A percentile compares a stretch with the other conserved stretches of the same genome.
phyloP scores from a whole-genome alignment of 2,797 vertebrate genomes.

The Gallinago solitaria region DNA sequence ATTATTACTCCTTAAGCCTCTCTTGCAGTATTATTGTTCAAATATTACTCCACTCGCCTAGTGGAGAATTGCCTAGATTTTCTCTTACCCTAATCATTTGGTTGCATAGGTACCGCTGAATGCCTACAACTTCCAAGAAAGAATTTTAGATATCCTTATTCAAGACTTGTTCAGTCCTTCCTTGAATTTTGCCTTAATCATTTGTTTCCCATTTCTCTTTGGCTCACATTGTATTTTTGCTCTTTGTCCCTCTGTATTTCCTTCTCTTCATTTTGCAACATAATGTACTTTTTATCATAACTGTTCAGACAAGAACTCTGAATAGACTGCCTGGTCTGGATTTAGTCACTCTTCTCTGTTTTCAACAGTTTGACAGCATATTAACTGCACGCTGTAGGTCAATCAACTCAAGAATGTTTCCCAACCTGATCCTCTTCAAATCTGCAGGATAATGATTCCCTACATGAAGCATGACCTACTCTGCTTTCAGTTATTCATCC shows the following conservation, averaged over 20 bases:
- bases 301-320: neutral
- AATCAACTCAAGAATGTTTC: neutral
- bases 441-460: neutral
- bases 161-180: neutral
- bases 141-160: neutral
- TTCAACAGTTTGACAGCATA: neutral
- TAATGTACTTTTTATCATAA: neutral
- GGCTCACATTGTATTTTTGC: neutral
- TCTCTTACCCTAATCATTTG: neutral
- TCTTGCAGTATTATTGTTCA: neutral
- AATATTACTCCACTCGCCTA: neutral
- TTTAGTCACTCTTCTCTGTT: neutral
- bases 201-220: neutral
- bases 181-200: neutral
- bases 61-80: neutral
- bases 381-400: neutral
- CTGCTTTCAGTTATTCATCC: neutral
- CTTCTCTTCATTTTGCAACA: neutral
- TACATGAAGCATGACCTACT: neutral
- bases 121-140: neutral
- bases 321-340: neutral
- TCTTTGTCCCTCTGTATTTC: neutral
- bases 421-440: neutral
- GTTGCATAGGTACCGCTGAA: neutral
- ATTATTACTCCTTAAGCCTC: neutral